Conservation (phyloP, 2,113 vertebrate species). For the Thalassarche chlororhynchos region DNA sequence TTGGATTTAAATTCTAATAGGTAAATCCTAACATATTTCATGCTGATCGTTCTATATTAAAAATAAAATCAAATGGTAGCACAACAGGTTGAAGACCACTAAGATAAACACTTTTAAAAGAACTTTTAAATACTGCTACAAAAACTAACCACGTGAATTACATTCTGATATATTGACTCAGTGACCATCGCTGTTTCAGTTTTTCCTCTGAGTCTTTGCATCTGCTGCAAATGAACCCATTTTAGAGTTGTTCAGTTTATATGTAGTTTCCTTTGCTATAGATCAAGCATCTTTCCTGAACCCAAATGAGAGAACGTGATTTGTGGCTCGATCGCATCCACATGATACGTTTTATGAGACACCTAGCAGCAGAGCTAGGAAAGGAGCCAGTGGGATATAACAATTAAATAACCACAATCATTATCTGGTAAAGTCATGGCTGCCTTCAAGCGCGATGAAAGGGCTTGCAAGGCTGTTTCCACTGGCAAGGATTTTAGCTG, state of each 20-base stretch:
- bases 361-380: not conserved
- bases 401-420: not conserved
- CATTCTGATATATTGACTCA: not conserved
- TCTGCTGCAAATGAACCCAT: not conserved
- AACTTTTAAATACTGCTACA: not conserved
- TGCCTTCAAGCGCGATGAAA: not conserved
- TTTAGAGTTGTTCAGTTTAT: not conserved
- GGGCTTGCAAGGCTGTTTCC: not conserved
- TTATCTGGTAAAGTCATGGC: not conserved
- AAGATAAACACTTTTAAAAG: not conserved
- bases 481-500: not conserved
- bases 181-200: not conserved
- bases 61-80: not conserved
- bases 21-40: not conserved
- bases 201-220: not conserved
- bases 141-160: not conserved
- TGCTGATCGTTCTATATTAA: too few relatives aligned
- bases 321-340: not conserved
- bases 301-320: fast-evolving
- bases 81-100: not conserved
- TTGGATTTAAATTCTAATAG: not conserved
- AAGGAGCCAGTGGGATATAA: not conserved
- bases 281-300: not conserved
- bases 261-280: not conserved
- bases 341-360: fast-evolving